Percentiles rank a stretch among this genome's conserved stretches.
phyloP scores from a whole-genome alignment of 23 tunicate species.

The Trididemnum clinides region DNA sequence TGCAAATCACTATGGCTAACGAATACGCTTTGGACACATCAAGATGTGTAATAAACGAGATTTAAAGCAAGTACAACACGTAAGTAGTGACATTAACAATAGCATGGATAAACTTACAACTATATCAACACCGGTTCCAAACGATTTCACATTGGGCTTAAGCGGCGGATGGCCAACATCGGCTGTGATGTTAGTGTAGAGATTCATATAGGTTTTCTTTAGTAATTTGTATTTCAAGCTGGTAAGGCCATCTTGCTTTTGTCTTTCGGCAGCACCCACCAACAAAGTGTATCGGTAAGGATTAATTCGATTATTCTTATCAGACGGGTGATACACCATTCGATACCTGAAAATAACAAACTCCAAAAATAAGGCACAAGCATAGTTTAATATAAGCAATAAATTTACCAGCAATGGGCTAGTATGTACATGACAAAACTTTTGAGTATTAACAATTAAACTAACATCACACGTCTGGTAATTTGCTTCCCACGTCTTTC shows the following conservation, averaged over 20 bases:
- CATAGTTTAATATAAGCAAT: too few species aligned
- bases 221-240: constrained; percentile 51
- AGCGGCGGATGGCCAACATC: constrained; percentile 71
- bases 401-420: too few species aligned
- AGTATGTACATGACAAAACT: too few species aligned
- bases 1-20: too few species aligned
- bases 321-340: constrained; percentile 81
- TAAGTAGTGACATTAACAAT: constrained; percentile 40
- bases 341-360: constrained; percentile 58
- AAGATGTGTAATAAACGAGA: constrained; percentile 56
- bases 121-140: constrained; percentile 75
- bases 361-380: background rate
- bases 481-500: too few species aligned
- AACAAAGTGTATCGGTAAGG: constrained; percentile 79
- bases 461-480: too few species aligned
- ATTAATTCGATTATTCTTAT: constrained; percentile 66
- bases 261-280: constrained; percentile 73
- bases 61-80: constrained; percentile 73
- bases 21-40: constrained; percentile 52
- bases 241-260: constrained; percentile 55
- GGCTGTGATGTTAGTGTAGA: constrained; percentile 73
- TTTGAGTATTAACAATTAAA: too few species aligned
- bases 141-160: constrained; percentile 17
- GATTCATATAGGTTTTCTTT: constrained; percentile 7
- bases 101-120: constrained; percentile 53